These are phyloP conservation scores for Drosophila stalkeri DNA, from an alignment of 2,888 invertebrate genomes.

Conservation along the genomic window DNA sequence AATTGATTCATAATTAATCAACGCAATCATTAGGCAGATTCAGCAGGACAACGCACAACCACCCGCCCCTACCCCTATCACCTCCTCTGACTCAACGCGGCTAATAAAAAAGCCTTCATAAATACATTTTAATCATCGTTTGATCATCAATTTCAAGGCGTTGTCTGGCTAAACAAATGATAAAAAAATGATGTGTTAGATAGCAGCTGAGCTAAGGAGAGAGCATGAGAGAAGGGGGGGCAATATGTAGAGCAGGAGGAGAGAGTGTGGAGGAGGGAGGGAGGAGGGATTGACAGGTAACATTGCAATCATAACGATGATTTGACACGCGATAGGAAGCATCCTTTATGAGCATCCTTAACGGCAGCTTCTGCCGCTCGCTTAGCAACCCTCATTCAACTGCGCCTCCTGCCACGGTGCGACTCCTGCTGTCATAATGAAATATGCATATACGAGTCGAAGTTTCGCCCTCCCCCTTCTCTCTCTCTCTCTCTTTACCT, in stretches of 20 bases:
- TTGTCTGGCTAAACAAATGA: constrained; percentile 52
- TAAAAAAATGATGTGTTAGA: constrained; percentile 24
- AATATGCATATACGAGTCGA: constrained; percentile 67
- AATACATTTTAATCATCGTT: constrained; percentile 80
- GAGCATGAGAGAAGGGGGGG: background rate
- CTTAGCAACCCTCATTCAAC: constrained; percentile 29
- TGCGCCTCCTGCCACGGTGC: background rate
- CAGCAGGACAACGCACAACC: background rate
- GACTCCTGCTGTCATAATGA: constrained; percentile 66
- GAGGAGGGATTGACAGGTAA: constrained; percentile 30
- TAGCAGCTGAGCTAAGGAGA: background rate
- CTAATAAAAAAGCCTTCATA: constrained; percentile 14
- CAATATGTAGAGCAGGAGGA: background rate
- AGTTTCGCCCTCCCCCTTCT: background rate
- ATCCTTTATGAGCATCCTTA: constrained; percentile 32
- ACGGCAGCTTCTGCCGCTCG: constrained; percentile 1
- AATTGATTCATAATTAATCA: constrained; percentile 80
- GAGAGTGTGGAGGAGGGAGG: background rate
- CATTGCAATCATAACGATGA: constrained; percentile 79
- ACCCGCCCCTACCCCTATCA: background rate
- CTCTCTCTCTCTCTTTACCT: too few species aligned
- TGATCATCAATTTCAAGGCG: constrained; percentile 79
- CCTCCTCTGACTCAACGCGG: background rate
- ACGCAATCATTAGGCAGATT: constrained; percentile 68
- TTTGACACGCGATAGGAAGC: constrained; percentile 81